Conservation (phyloP, 2,888 invertebrate genomes). For the Neria commutata region DNA sequence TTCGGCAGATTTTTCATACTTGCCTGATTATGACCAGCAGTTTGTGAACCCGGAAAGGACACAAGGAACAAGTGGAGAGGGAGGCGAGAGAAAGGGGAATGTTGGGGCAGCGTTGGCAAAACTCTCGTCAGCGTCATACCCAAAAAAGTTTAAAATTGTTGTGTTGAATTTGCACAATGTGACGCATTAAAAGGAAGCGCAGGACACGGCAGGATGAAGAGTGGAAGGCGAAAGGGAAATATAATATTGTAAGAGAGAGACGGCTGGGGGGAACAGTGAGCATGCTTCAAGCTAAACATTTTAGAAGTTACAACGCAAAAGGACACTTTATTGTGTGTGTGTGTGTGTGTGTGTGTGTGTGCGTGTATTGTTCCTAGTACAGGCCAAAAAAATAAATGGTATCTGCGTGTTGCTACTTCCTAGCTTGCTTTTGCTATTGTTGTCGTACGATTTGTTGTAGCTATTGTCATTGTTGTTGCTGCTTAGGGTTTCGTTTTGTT, state of each 20-base stretch:
- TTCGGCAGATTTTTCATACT: not conserved
- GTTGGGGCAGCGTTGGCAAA: not conserved
- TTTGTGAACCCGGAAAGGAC: not conserved
- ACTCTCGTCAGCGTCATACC: constrained; percentile 2
- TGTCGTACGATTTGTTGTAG: too few species aligned
- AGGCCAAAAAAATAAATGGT: too few species aligned
- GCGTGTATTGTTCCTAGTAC: too few species aligned
- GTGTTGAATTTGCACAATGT: not conserved
- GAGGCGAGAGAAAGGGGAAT: not conserved
- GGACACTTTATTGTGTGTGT: not conserved
- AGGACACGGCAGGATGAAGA: not conserved
- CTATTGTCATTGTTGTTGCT: too few species aligned
- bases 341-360: too few species aligned
- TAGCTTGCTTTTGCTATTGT: too few species aligned
- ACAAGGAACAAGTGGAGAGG: not conserved
- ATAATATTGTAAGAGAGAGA: too few species aligned
- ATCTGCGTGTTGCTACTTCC: too few species aligned
- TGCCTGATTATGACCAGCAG: not conserved
- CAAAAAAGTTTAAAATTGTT: not conserved
- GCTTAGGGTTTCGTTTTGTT: too few species aligned
- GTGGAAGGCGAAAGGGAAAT: not conserved
- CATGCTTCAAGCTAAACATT: too few species aligned
- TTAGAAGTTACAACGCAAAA: not conserved
- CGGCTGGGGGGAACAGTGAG: too few species aligned
- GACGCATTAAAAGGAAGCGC: not conserved